Conservation (phyloP, 2,113 vertebrate species). For the Dromaius novaehollandiae region DNA sequence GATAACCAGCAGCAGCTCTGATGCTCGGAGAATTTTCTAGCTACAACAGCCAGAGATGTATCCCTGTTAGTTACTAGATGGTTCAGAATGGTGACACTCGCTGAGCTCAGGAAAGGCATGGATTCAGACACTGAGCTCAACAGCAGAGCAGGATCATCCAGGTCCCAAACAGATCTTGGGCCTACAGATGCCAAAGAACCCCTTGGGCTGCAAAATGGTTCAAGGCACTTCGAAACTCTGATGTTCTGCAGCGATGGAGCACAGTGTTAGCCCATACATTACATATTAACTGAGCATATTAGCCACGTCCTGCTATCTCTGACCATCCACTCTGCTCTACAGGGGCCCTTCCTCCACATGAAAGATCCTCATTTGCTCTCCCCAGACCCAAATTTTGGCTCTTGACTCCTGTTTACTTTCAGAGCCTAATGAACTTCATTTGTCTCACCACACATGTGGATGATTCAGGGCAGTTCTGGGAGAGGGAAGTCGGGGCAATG, state of each 20-base stretch:
- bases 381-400: not conserved
- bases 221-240: not conserved
- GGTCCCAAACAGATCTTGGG: not conserved
- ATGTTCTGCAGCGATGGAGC: not conserved
- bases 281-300: not conserved
- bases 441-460: not conserved
- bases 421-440: not conserved
- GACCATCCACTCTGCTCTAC: not conserved
- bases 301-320: not conserved
- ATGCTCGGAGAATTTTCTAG: not conserved
- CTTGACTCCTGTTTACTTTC: not conserved
- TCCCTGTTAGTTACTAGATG: not conserved
- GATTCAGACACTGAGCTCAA: not conserved
- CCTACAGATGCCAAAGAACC: not conserved
- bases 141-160: not conserved
- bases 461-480: slow-evolving; percentile 25
- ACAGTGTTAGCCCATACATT: accelerated
- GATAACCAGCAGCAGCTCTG: not conserved
- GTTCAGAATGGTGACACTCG: not conserved
- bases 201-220: not conserved
- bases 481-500: not conserved
- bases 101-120: accelerated
- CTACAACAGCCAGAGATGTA: not conserved
- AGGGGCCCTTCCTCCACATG: not conserved
- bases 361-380: not conserved